phyloP scores from a whole-genome alignment of 2,797 vertebrate species.

The Melanotaenia boesemani region DNA sequence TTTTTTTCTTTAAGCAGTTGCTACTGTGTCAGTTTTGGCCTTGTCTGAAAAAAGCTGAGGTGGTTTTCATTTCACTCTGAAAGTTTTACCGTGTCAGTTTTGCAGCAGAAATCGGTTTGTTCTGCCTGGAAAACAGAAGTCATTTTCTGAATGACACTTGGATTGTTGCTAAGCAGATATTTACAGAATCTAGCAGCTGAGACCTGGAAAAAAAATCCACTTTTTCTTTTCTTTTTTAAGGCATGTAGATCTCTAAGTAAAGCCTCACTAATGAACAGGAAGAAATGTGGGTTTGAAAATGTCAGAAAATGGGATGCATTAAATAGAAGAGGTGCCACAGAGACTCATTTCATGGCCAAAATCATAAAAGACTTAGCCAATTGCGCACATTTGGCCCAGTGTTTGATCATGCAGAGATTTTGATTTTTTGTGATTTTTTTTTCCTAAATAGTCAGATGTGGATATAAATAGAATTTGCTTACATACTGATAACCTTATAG shows the following conservation, averaged over 20 bases:
- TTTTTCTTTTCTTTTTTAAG: slow-evolving; percentile 12
- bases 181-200: slow-evolving; percentile 38
- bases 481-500: slow-evolving; percentile 25
- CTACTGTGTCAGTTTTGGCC: background rate
- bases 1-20: background rate
- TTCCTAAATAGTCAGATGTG: background rate
- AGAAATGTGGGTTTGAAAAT: slow-evolving; percentile 53
- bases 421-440: slow-evolving; percentile 15
- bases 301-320: slow-evolving; percentile 28
- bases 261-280: slow-evolving; percentile 45
- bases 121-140: slow-evolving; percentile 72
- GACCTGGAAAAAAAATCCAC: slow-evolving; percentile 17
- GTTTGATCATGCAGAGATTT: slow-evolving; percentile 42
- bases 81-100: too few relatives aligned
- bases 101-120: slow-evolving; percentile 30
- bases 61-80: slow-evolving; percentile 27
- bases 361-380: slow-evolving; percentile 58
- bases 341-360: slow-evolving; percentile 58
- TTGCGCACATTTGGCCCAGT: slow-evolving; percentile 53
- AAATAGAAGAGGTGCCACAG: slow-evolving; percentile 56
- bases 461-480: slow-evolving; percentile 35
- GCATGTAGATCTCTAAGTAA: slow-evolving; percentile 40
- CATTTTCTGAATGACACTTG: slow-evolving; percentile 57
- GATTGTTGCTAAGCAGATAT: slow-evolving; percentile 56
- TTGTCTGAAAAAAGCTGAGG: slow-evolving; percentile 35